Percentiles rank a stretch among this genome's conserved stretches.
Conservation (phyloP, 2,113 vertebrate species). For the Thamnaconus septentrionalis region DNA sequence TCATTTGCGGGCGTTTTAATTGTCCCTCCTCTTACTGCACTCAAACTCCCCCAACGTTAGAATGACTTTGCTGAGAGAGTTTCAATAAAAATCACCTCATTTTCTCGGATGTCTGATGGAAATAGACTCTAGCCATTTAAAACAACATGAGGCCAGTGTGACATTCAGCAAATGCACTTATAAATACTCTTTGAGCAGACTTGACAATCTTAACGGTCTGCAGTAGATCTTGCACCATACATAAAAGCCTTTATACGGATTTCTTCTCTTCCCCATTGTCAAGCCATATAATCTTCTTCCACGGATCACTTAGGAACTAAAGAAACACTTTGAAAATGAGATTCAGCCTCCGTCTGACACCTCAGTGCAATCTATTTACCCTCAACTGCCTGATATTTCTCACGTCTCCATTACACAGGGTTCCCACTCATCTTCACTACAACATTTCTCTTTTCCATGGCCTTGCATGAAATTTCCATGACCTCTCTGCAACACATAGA, state of each 20-base stretch:
- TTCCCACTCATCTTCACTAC: too few relatives aligned
- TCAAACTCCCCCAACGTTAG: neutral
- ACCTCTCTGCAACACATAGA: too few relatives aligned
- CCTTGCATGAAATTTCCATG: too few relatives aligned
- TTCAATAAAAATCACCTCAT: neutral
- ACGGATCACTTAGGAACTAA: neutral
- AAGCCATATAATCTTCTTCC: neutral
- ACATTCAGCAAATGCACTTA: conserved; percentile 36
- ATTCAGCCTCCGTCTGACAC: conserved; percentile 36
- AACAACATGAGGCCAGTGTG: conserved; percentile 4
- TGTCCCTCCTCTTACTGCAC: conserved; percentile 10
- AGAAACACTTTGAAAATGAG: conserved; percentile 34
- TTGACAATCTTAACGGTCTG: conserved; percentile 18
- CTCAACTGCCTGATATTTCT: too few relatives aligned
- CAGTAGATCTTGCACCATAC: conserved; percentile 4
- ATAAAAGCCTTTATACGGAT: conserved; percentile 16
- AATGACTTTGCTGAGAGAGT: conserved; percentile 1
- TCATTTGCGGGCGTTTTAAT: conserved; percentile 42
- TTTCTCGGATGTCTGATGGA: neutral
- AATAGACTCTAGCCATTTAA: conserved; percentile 4
- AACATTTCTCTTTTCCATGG: too few relatives aligned
- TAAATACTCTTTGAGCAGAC: conserved; percentile 55
- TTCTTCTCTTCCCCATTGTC: conserved; percentile 3
- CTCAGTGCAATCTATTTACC: conserved; percentile 33
- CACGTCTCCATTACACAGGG: too few relatives aligned